Evolutionary conservation across 2,797 vertebrate species (phyloP), one percentile per base, ranked within the genome.

Genomic region (Cryptoblepharus egeriae): DNA sequence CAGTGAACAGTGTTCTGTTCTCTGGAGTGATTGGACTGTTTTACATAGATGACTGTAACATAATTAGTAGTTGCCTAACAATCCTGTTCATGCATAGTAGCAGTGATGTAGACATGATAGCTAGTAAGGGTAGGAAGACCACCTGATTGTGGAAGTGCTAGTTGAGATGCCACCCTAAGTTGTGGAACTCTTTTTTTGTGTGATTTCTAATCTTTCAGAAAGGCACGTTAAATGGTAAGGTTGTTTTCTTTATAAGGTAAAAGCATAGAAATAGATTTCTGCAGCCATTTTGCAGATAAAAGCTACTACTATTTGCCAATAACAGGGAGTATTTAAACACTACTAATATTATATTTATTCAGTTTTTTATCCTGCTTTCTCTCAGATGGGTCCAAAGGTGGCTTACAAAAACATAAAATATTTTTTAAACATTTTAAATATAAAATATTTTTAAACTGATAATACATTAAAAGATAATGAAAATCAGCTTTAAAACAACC

Each of bases 1-100:
- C 52, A 68, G 32, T 30, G 32, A 83, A 79, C 4, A 16, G 22
- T 11, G 12, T 82, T 86, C 79, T 71, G 58, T 79, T 75, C 35
- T 58, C 67, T 82, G 80, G 89, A 90, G 84, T 81, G 89, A 88
- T 81, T 89, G 88, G 89, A 85, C 70, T 89, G 86, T 80, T 80
- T 0, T 60, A 61, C 30, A 71, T 81, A 84, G 74, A 82, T 1
- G 39, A 81, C 64, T 79, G 69, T 84, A 89, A 83, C 81, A 52
- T 77, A 55, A 45, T 20, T 79, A 74, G 3, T 71, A 87, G 72
- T 86, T 76, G 45, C 39, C 35, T 67, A 20, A 74, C 77, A 70
- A 64, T 89, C 68, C 64, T 58, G 10, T 71, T 87, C 70, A 79
- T 81, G 49, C 12, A 0, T 39, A 87, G 83, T 37, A 0, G 77